phyloP scores from a whole-genome alignment of 2,888 invertebrate genomes.

The Plebejus argus region DNA sequence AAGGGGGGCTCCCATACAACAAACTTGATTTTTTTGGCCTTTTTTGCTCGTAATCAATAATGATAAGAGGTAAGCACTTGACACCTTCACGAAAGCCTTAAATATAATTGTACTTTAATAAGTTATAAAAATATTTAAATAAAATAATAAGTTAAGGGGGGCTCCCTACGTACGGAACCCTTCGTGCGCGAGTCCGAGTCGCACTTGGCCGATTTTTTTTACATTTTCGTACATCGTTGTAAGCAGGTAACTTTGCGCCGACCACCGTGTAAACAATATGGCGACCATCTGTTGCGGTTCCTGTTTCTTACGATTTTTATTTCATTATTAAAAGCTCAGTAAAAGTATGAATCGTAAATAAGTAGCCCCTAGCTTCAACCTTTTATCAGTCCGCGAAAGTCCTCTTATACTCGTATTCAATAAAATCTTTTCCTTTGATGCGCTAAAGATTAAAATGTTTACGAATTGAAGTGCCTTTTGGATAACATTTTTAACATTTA shows the following conservation, averaged over 20 bases:
- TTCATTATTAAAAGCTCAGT: neutral
- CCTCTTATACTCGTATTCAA: slow-evolving; percentile 2
- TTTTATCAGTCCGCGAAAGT: neutral
- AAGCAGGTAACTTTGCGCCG: neutral
- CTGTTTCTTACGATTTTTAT: neutral
- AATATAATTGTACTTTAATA: too few species aligned
- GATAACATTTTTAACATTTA: neutral
- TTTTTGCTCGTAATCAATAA: too few species aligned
- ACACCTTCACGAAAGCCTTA: too few species aligned
- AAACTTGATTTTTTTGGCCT: too few species aligned
- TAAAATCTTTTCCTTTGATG: slow-evolving; percentile 5
- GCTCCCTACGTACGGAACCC: too few species aligned
- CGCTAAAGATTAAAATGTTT: slow-evolving; percentile 1
- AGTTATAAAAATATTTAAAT: too few species aligned
- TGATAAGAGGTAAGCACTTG: too few species aligned
- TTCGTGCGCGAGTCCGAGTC: too few species aligned
- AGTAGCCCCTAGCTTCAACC: neutral
- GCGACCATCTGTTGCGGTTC: neutral
- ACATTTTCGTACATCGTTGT: neutral
- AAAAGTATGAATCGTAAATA: neutral
- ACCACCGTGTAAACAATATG: neutral
- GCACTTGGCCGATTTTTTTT: too few species aligned
- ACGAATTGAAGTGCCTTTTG: neutral
- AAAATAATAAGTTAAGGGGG: too few species aligned
- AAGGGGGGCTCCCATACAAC: too few species aligned